A percentile compares a stretch with the other conserved stretches of the same genome.
Conservation (phyloP, 2,113 vertebrate genomes). For the Eulemur macaco region DNA sequence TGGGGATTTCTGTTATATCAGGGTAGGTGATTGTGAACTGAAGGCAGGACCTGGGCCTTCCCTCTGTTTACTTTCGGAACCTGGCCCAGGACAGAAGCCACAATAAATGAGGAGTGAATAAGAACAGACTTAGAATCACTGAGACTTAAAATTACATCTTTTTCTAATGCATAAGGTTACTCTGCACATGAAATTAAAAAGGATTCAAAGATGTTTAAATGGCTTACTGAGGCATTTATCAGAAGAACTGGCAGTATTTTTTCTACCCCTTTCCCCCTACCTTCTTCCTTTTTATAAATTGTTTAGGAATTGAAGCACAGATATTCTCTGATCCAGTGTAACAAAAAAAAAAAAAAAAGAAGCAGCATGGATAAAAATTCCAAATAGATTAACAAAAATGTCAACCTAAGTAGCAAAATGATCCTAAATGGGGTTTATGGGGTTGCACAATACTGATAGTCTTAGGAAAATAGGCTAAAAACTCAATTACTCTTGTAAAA, state of each 20-base stretch:
- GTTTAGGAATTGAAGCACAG: neutral
- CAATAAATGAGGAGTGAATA: neutral
- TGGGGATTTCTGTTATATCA: neutral
- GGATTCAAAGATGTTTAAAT: neutral
- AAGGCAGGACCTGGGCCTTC: neutral
- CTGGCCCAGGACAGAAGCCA: neutral
- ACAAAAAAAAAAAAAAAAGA: too few relatives aligned
- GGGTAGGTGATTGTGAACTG: neutral
- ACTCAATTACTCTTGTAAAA: neutral
- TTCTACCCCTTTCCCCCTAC: neutral
- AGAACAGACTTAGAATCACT: neutral
- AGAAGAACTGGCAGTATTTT: neutral
- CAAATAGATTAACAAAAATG: neutral
- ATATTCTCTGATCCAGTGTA: neutral
- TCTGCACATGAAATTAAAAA: neutral
- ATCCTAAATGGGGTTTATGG: neutral
- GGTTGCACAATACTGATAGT: neutral
- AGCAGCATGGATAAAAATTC: neutral
- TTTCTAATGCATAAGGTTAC: conserved; percentile 13
- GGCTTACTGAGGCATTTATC: neutral
- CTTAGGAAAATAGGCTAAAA: conserved; percentile 34
- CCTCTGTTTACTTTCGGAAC: neutral
- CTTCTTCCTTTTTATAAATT: conserved; percentile 5
- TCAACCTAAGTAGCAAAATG: neutral
- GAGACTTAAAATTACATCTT: neutral